phyloP scores from a whole-genome alignment of 2,113 vertebrate species.

The Candoia aspera region DNA sequence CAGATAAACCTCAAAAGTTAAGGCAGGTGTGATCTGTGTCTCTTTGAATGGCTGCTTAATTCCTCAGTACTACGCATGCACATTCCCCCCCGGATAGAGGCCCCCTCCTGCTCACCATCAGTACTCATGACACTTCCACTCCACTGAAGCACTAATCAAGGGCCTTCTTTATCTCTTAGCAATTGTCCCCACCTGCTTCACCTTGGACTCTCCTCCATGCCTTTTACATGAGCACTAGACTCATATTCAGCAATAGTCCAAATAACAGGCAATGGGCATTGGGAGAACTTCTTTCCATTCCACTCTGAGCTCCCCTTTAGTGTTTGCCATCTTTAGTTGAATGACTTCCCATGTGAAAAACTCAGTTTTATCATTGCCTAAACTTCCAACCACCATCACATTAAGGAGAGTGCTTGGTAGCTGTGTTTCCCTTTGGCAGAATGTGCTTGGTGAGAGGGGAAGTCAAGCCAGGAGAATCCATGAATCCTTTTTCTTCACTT shows the following conservation, averaged over 20 bases:
- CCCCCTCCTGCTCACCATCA: too few relatives aligned
- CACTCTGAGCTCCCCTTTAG: not conserved
- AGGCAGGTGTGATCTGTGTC: too few relatives aligned
- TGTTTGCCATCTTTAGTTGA: not conserved
- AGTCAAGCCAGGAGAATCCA: not conserved
- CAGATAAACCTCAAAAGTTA: too few relatives aligned
- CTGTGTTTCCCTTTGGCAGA: not conserved
- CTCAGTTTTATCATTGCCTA: not conserved
- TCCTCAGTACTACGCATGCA: too few relatives aligned
- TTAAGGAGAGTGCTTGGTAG: not conserved
- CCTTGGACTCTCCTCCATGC: not conserved
- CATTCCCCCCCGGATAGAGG: too few relatives aligned
- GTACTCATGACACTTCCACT: too few relatives aligned
- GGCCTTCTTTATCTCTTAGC: too few relatives aligned
- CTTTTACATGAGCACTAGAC: not conserved
- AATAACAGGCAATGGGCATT: not conserved
- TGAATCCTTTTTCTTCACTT: not conserved
- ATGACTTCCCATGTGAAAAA: not conserved
- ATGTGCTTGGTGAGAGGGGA: not conserved
- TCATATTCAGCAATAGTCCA: not conserved
- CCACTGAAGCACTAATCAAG: too few relatives aligned
- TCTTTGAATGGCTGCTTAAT: too few relatives aligned
- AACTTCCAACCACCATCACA: not conserved
- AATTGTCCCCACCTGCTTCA: too few relatives aligned
- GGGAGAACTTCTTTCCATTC: not conserved